Evolutionary conservation across 2,113 vertebrate species (phyloP), one percentile per base, ranked within the genome.

Genomic region (Phaethon lepturus): DNA sequence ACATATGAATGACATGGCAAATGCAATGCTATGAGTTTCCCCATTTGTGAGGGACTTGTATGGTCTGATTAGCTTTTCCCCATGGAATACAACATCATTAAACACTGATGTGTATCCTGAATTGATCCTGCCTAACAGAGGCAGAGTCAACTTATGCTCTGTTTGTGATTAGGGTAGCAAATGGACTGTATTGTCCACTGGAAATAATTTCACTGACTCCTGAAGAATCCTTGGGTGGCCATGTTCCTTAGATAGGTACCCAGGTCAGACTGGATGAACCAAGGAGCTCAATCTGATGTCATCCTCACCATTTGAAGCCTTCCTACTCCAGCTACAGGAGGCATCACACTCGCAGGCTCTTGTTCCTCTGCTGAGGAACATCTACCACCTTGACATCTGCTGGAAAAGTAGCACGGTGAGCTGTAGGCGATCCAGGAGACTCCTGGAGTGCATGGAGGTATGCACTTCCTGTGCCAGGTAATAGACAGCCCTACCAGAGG

Each of bases 21-120:
- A 91, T 11, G 5, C 15, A 67, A 14, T 26, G 2, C 13, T 72
- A 28, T n/a, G 38, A 42, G 20, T 52, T 88, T 50, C 13, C 13
- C 11, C 1, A 49, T 38, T 25, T 3, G 2, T 38, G 15, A 33
- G 17, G 3, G 6, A 28, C 3, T 31, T 82, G 16, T 2, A 58
- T 2, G 5, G 8, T n/a, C 28, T 93, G n/a, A 73, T n/a, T 22
- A 75, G 28, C 9, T 59, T 78, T 85, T 72, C 42, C n/a, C 28
- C 11, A 7, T 44, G 17, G 25, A 82, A 28, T 8, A 75, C 28
- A 3, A 17, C 24, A 15, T 40, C 18, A 53, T 58, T 35, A 75
- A 82, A 49, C 6, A 22, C 28, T 63, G 5, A 82, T 44, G 4
- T 25, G 8, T 11, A 26, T 28, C 31, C 11, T 53, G 52, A 74